Percentiles rank a stretch among this genome's conserved stretches.
Conservation (phyloP, 1,140 invertebrate genomes). For the Spodoptera litura region DNA sequence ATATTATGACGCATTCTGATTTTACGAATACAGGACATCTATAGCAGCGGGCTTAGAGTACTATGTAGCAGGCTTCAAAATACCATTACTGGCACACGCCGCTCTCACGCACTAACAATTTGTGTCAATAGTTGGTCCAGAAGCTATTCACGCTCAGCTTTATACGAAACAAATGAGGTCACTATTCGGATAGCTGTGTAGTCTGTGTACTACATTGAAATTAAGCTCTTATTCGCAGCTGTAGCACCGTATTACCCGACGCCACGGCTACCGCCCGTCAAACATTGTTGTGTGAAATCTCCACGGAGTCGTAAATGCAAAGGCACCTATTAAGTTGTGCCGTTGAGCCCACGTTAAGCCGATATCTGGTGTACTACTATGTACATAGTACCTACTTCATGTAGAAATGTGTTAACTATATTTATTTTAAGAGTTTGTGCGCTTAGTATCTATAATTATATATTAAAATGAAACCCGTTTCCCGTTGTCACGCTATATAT, state of each 20-base stretch:
- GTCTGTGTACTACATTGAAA: slow-evolving; percentile 11
- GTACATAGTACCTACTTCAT: slow-evolving; percentile 12
- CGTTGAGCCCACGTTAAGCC: slow-evolving; percentile 4
- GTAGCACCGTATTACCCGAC: slow-evolving; percentile 5
- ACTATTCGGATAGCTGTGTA: neutral
- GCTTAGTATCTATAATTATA: too few species aligned
- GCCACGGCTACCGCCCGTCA: slow-evolving; percentile 1
- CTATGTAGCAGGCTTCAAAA: neutral
- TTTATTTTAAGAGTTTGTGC: neutral
- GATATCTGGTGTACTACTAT: neutral
- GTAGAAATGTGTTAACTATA: neutral
- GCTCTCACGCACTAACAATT: slow-evolving; percentile 2
- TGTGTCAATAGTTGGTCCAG: slow-evolving; percentile 15
- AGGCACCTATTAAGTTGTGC: slow-evolving; percentile 30
- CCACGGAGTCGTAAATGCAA: slow-evolving; percentile 24
- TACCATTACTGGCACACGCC: neutral
- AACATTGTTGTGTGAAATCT: slow-evolving; percentile 21
- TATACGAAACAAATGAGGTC: slow-evolving; percentile 28
- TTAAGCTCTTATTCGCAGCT: slow-evolving; percentile 29
- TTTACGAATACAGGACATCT: too few species aligned
- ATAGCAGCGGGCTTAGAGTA: too few species aligned
- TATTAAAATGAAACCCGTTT: too few species aligned
- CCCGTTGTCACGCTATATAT: too few species aligned
- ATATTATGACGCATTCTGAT: too few species aligned
- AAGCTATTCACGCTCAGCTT: neutral